These are phyloP conservation scores for Bemisia tabaci DNA, from an alignment of 1,140 invertebrate genomes.

Conservation along the genomic window DNA sequence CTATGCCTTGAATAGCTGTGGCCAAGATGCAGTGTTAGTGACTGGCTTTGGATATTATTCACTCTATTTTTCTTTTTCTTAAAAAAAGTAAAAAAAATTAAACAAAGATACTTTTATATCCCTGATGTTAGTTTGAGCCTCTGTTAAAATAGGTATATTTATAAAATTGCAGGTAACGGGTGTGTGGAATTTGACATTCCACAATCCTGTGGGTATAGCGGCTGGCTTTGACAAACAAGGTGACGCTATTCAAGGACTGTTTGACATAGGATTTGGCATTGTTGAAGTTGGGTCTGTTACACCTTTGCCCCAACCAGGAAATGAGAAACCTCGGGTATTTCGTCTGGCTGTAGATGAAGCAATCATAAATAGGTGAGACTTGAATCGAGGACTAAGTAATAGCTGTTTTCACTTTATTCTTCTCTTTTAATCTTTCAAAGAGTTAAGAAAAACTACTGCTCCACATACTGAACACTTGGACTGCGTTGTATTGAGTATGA, in stretches of 20 bases:
- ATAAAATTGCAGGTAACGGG: conserved; percentile 46
- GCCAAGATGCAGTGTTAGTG: conserved; percentile 11
- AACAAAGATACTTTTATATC: no score
- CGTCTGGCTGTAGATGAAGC: conserved; percentile 69
- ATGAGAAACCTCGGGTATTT: conserved; percentile 85
- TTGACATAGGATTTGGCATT: conserved; percentile 83
- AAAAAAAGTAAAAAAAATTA: no score
- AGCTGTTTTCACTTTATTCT: no score
- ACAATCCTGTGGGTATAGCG: conserved; percentile 87
- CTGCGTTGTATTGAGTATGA: no score
- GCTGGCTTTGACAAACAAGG: conserved; percentile 98
- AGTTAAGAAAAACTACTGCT: no score
- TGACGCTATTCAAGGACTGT: conserved; percentile 70
- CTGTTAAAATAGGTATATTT: no score
- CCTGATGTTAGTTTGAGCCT: no score
- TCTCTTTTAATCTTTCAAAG: no score
- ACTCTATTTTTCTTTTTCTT: conserved; percentile 18
- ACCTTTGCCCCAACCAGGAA: conserved; percentile 80
- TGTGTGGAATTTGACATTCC: conserved; percentile 55
- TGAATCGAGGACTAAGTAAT: no score
- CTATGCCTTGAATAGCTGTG: conserved; percentile 10
- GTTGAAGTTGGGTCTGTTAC: conserved; percentile 95
- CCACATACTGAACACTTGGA: no score
- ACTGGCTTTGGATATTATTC: conserved; percentile 8
- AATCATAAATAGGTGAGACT: conserved; percentile 72